These are phyloP conservation scores for Cephalopachus bancanus DNA, from an alignment of 2,797 vertebrate species.

Conservation along the genomic window DNA sequence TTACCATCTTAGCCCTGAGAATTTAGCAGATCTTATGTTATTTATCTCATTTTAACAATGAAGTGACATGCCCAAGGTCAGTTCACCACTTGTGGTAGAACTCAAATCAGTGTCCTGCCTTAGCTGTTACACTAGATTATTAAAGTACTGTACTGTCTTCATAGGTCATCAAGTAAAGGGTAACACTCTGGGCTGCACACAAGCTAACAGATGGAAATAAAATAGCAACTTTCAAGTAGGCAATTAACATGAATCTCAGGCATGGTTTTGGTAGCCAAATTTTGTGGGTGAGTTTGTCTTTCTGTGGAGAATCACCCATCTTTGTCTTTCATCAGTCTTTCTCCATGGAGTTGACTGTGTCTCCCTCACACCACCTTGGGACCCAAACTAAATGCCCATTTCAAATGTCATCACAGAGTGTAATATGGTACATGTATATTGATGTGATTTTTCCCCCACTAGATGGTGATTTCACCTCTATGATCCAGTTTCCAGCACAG, in stretches of 20 bases:
- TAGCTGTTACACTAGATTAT: background rate
- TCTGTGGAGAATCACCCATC: background rate
- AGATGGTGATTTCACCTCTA: background rate
- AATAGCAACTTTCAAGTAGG: background rate
- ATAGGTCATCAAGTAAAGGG: background rate
- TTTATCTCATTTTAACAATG: constrained; percentile 6
- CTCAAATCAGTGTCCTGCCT: background rate
- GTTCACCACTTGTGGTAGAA: background rate
- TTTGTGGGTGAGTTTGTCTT: background rate
- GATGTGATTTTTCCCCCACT: background rate
- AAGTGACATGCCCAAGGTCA: background rate
- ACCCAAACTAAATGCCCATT: background rate
- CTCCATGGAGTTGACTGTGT: background rate
- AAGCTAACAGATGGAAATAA: background rate
- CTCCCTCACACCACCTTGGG: background rate
- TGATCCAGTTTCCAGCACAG: background rate
- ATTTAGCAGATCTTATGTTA: background rate
- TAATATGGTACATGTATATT: background rate
- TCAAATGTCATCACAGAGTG: background rate
- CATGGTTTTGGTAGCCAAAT: background rate
- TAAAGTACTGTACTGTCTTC: background rate
- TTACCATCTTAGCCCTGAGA: background rate
- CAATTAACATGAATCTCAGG: background rate
- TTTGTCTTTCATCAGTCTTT: background rate
- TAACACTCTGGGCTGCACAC: background rate